Base-by-base conservation (phyloP, 2,113 vertebrate genomes). In the Colossoma macropomum region DNA sequence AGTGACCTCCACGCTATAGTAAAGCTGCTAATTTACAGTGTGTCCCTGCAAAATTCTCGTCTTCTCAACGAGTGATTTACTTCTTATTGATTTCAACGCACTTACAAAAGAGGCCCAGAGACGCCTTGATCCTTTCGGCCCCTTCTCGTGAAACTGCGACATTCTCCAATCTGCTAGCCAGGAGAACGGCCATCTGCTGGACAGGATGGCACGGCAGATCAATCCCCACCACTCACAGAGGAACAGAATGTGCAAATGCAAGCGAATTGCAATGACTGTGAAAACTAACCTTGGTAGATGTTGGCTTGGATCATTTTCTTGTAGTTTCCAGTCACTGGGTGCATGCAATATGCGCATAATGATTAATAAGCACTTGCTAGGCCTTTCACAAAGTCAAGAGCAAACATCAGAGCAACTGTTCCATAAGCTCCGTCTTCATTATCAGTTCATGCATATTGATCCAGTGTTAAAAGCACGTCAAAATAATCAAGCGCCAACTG, bases 1-100 rank as follows among this genome's bases (percentile, higher is more conserved):
- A 77, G 50, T 83, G 84, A 85, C 86, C 86, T 83, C 77, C 60
- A 5, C 7, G 30, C 45, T 62, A 28, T 50, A 41, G 23, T 54
- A 73, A 38, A 54, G 72, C 10, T 23, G 59, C 73, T 85, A 77
- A 87, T 83, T 83, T 87, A 87, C 83, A 74, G 60, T 38, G 1
- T 10, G 25, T 48, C 38, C 32, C 71, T 66, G n/a, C 41, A 83
- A 86, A 72, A 17, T 41, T 56, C 66, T 45, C 62, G 10, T 19
- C 21, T 66, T 83, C 72, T 69, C 65, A 62, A 73, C 17, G 56
- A n/a, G 38, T 83, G 73, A 85, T 85, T 85, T 80, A 83, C n/a
- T 72, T 80, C 78, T 75, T 76, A 59, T 83, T 75, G 83, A 80
- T 84, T 80, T 75, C 60, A 13, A 12, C 38, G 9, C 34, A 30